phyloP scores from a whole-genome alignment of 2,888 invertebrate species.

The Aphelenchoides bicaudatus region DNA sequence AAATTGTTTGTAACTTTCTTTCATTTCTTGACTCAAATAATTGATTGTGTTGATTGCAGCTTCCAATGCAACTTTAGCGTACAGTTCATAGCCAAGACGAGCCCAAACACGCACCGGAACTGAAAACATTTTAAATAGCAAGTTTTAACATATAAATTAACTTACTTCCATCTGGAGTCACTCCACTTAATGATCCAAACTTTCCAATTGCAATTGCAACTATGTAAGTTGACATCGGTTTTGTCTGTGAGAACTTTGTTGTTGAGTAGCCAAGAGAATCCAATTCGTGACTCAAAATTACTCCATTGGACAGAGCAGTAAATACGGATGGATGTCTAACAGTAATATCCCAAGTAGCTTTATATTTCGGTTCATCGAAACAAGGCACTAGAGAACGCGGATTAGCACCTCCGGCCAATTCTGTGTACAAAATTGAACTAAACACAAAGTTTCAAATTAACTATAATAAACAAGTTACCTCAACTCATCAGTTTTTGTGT shows the following conservation, averaged over 20 bases:
- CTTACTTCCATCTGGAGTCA: conserved; percentile 39
- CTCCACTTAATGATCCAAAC: conserved; percentile 65
- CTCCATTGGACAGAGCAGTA: conserved; percentile 34
- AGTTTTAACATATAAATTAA: too few species aligned
- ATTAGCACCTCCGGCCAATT: conserved; percentile 36
- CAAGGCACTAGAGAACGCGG: conserved; percentile 36
- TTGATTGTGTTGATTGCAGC: conserved; percentile 20
- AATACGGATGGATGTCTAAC: conserved; percentile 33
- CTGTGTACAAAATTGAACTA: conserved; percentile 35
- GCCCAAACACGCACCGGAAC: conserved; percentile 72
- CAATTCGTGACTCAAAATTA: conserved; percentile 13
- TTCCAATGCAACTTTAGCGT: conserved; percentile 46
- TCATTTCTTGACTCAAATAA: not conserved
- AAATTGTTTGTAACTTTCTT: not conserved
- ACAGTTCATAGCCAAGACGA: conserved; percentile 69
- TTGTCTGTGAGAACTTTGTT: conserved; percentile 28
- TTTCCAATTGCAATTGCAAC: conserved; percentile 82
- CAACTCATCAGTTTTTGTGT: not conserved
- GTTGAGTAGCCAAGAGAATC: conserved; percentile 23
- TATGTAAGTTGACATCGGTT: conserved; percentile 77
- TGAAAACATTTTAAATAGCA: too few species aligned
- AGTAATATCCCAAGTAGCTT: conserved; percentile 25
- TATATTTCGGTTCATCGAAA: conserved; percentile 41
- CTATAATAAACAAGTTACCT: not conserved
- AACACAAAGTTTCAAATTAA: not conserved